Evolutionary conservation across 2,888 invertebrate genomes (phyloP), one percentile per base, ranked within the genome.

Genomic region (Molanna angustata): DNA sequence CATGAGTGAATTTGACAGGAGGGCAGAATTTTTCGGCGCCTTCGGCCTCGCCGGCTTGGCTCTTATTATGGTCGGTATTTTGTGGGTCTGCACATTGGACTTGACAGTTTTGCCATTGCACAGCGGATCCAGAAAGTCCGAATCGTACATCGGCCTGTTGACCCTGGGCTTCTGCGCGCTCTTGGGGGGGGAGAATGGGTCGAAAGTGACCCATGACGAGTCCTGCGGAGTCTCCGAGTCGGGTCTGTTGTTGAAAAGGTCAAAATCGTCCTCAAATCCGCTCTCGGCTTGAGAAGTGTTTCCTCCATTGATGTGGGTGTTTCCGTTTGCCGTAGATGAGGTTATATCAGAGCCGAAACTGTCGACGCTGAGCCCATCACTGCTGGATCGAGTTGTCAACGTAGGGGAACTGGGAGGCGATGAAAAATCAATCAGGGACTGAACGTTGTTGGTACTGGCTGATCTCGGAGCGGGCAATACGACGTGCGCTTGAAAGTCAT

Each of bases 241-340:
- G 41, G 64, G 65, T 63, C 72, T 70, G 57, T 74, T 67, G 3
- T 83, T 74, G 62, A 83, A 83, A 40, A 83, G 74, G 65, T 88
- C 87, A 67, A 88, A 88, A 66, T 90, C 90, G 72, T 90, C 90
- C 68, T 91, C 90, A 66, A 90, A 90, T 2, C 88, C 87, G 69
- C 87, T 87, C 66, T 88, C 88, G 37, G 85, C 82, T 65, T 86
- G 84, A 3, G 86, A 86, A 4, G 80, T 80, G 64, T 82, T 85
- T 13, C 85, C 84, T 63, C 82, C 82, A 61, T 75, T 77, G 33
- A 76, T 70, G 18, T 72, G 68, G 55, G 74, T 73, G 2, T 69
- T 69, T 47, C 78, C 80, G 61, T 82, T 80, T 45, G 73, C 76
- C 3, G 75, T 76, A 27, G 76, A 75, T 6, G 74, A 72, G 58